Percentiles rank a stretch among this genome's conserved stretches.
Conservation (phyloP, 2,113 vertebrate species). For the Sphaerodactylus townsendi region DNA sequence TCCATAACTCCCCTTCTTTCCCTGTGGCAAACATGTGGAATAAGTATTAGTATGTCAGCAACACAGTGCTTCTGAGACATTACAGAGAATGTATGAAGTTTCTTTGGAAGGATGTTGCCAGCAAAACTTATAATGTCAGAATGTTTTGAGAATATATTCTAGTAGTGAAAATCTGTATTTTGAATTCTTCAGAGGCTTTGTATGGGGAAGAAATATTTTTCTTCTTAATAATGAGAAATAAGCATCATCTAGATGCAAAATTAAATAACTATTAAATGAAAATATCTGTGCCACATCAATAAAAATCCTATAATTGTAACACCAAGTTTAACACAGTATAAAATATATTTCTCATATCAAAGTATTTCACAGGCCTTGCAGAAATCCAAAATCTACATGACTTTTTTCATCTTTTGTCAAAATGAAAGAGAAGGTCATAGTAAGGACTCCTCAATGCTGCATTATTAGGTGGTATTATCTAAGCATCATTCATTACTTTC, state of each 20-base stretch:
- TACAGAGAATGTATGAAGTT: background rate
- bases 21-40: no score
- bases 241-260: fast-evolving
- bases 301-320: background rate
- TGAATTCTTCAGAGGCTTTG: no score
- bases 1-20: no score
- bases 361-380: conserved; percentile 12
- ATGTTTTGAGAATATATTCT: no score
- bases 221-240: conserved; percentile 3
- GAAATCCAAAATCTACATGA: background rate
- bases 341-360: conserved; percentile 6
- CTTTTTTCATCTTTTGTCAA: conserved; percentile 26
- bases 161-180: no score
- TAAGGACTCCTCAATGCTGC: conserved; percentile 19
- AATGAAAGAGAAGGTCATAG: conserved; percentile 10
- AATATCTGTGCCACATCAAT: background rate
- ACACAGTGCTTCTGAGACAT: background rate
- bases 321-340: background rate
- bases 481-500: background rate
- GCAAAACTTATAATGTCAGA: background rate
- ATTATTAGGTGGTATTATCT: conserved; percentile 8
- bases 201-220: background rate
- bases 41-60: background rate
- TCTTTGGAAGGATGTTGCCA: background rate
- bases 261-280: background rate